Evolutionary conservation across 1,140 invertebrate genomes (phyloP), one percentile per base, ranked within the genome.

Genomic region (Myzus persicae): DNA sequence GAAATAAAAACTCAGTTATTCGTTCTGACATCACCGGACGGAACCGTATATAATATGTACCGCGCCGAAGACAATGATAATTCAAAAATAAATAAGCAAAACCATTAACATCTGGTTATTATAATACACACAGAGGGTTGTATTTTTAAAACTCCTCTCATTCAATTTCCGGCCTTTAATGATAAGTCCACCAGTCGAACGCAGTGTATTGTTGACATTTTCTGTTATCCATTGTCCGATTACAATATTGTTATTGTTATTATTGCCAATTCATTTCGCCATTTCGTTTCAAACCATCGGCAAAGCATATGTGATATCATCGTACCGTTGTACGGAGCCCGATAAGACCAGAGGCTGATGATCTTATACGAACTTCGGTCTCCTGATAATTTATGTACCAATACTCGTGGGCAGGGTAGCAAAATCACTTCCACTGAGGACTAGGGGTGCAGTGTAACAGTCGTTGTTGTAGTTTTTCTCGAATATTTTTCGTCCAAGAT

Each of bases 131-230:
- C 7, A 88, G 20, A 46, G 44, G 46, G 87, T 51, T 88, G 87
- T 88, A 88, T 88, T 88, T 48, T 36, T 88, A 88, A 88, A 51
- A 51, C n/a, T 48, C 4, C 46, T 51, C 46, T 88, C n/a, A 26
- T 24, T 48, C 46, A 88, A 51, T 88, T 88, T 88, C 87, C 46
- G 20, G 38, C 46, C 11, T 38, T 7, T 48, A 48, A 88, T 22
- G 20, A 51, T 51, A 88, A 88, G 8, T 88, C n/a, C 46, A 88
- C n/a, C 7, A 36, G 2, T 36, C 46, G n/a, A 14, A 36, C 44
- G 1, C 31, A 67, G 59, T 88, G 6, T 88, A 51, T 88, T 88
- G 22, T 24, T 48, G 3, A 88, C 18, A 36, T 88, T 51, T 36
- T 51, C 85, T 40, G 42, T 87, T 48, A 46, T n/a, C 18, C 44